Conservation (phyloP, 2,888 invertebrate species). For the Achlya flavicornis region DNA sequence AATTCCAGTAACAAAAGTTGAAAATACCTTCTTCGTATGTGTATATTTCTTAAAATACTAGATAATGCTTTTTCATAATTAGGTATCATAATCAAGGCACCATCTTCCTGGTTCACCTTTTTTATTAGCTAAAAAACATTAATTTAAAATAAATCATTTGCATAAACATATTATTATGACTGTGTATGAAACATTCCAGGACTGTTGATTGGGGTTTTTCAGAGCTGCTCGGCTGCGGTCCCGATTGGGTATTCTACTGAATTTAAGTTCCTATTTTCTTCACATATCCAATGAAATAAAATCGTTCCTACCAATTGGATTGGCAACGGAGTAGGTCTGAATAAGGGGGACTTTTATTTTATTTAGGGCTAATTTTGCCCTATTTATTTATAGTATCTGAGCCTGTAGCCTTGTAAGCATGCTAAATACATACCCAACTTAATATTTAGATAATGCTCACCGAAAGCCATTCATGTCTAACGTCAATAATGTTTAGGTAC, state of each 20-base stretch:
- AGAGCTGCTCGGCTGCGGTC: too few relatives aligned
- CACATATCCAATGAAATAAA: too few relatives aligned
- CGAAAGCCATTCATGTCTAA: constrained; percentile 96
- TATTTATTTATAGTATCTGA: too few relatives aligned
- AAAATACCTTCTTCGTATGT: constrained; percentile 90
- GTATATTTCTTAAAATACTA: constrained; percentile 91
- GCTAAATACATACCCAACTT: not conserved
- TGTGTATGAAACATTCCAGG: too few relatives aligned
- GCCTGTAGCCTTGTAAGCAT: not conserved
- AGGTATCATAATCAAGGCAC: constrained; percentile 89
- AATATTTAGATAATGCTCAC: constrained; percentile 82
- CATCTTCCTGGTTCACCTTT: constrained; percentile 90
- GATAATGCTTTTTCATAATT: constrained; percentile 93
- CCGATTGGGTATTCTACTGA: too few relatives aligned
- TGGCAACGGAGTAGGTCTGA: too few relatives aligned
- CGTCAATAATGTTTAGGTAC: constrained; percentile 96
- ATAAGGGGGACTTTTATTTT: too few relatives aligned
- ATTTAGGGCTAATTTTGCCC: too few relatives aligned
- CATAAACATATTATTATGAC: not conserved
- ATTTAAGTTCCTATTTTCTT: too few relatives aligned
- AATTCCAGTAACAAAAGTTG: constrained; percentile 17
- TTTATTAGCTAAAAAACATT: constrained; percentile 87
- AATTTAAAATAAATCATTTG: constrained; percentile 19
- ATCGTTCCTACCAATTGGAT: too few relatives aligned
- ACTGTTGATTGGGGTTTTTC: too few relatives aligned